Evolutionary conservation across 2,113 vertebrate genomes (phyloP).

Genomic region (Cisticola juncidis): DNA sequence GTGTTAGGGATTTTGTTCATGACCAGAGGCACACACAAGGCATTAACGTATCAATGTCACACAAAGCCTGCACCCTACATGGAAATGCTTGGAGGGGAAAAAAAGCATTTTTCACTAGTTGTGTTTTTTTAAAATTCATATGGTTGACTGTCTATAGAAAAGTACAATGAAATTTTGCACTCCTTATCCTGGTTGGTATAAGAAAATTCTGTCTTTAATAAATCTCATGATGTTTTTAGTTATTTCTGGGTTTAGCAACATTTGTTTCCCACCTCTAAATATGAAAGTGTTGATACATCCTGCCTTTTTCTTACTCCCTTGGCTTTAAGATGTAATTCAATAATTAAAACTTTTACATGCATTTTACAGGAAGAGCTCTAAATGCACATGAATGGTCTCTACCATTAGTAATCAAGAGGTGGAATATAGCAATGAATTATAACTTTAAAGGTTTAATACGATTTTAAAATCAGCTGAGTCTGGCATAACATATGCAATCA

Average conservation of each 20-base stretch:
- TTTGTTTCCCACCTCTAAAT: conserved; percentile 41
- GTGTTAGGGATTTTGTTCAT: not conserved
- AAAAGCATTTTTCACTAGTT: not conserved
- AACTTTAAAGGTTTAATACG: not conserved
- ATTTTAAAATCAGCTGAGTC: not conserved
- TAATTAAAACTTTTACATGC: not conserved
- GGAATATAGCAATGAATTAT: not conserved
- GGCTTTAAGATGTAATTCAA: conserved; percentile 4
- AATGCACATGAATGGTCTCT: not conserved
- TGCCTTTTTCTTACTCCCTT: conserved; percentile 21
- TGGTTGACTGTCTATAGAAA: conserved; percentile 14
- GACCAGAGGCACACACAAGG: not conserved
- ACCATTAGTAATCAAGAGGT: accelerated
- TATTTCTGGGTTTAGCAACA: conserved; percentile 42
- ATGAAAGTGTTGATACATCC: conserved; percentile 29
- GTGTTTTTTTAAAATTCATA: conserved; percentile 34
- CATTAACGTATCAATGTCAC: not conserved
- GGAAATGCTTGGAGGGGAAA: not conserved
- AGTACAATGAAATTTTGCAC: conserved; percentile 39
- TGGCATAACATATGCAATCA: not conserved
- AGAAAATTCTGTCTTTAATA: conserved; percentile 1
- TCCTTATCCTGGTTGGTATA: conserved; percentile 37
- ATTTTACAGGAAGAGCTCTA: not conserved
- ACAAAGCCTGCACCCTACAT: not conserved
- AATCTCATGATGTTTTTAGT: conserved; percentile 46